Evolutionary conservation across 30 jellyfish, hydroid and myxozoan species (phyloP).

Genomic region (Hydractinia symbiolongicarpus): DNA sequence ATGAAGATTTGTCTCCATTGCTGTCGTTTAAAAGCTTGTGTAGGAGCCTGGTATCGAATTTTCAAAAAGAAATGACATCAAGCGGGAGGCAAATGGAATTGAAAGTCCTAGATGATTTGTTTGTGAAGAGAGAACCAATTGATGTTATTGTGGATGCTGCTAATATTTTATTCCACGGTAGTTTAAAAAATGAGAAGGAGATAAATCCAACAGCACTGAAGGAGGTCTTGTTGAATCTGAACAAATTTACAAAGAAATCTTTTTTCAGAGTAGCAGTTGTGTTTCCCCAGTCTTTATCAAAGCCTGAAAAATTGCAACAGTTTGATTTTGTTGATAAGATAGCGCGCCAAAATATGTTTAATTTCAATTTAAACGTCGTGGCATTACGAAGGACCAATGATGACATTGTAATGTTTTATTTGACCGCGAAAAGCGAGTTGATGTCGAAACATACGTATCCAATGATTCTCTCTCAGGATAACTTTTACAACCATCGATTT

Average conservation of each 20-base stretch:
- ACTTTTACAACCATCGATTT: conserved; percentile 7
- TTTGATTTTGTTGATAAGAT: neutral
- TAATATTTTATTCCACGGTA: neutral
- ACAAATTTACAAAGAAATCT: neutral
- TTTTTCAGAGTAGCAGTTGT: conserved; percentile 5
- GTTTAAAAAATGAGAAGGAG: neutral
- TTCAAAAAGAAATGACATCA: too few species aligned
- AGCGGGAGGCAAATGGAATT: too few species aligned
- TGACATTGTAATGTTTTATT: conserved; percentile 2
- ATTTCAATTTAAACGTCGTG: neutral
- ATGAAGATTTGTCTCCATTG: too few species aligned
- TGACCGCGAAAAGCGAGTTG: conserved; percentile 3
- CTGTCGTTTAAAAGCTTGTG: too few species aligned
- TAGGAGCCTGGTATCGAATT: too few species aligned
- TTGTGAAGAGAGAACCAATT: neutral
- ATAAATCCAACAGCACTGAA: neutral
- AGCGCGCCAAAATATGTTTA: neutral
- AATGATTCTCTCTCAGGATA: neutral
- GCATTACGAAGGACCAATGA: neutral
- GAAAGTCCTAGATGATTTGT: neutral
- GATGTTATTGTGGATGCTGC: conserved; percentile 1
- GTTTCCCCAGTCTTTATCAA: neutral
- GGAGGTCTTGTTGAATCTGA: neutral
- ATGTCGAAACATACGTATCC: neutral
- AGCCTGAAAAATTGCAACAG: neutral